Base-by-base conservation (phyloP, 2,888 invertebrate species). In the Catonia carolina region DNA sequence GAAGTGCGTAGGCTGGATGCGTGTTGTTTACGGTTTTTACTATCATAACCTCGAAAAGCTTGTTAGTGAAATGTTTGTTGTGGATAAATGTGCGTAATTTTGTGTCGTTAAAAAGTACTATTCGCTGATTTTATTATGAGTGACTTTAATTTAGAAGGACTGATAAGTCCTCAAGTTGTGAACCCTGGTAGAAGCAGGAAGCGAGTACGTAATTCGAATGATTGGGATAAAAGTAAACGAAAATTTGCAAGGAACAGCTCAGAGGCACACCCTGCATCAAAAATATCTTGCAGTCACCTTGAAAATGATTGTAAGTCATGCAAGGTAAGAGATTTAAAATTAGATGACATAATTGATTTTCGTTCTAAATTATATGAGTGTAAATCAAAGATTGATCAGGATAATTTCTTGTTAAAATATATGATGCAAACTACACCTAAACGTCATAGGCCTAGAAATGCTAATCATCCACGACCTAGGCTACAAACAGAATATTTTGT, bases 351-450 rank as follows among this genome's bases (percentile, higher is more conserved):
- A 22, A 14, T 22, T 2, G 47, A 47, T 23, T 47, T 47, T 23
- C 23, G 3, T 22, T 20, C 18, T 7, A 47, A 47, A 23, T 20
- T 47, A 14, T 47, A 22, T 22, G 23, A 47, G 47, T 47, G n/a
- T 47, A 47, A 47, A 47, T 20, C 22, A 20, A 47, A 47, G 23
- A 23, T 47, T 10, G 47, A 47, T 20, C 47, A 47, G 22, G 47
- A 47, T 47, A 47, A 47, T 14, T 47, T 47, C 14, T 47, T 47
- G 47, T 18, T 22, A 7, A 47, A 47, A 23, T 47, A 22, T 23
- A 18, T 47, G 47, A 22, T 47, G 14, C 20, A 14, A 14, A 22
- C 12, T 12, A 23, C 18, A 23, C 47, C 47, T 23, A 47, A 47
- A 47, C 47, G 20, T 10, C 47, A 14, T 47, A 18, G 47, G 20